Base-by-base conservation (phyloP, 2,113 vertebrate genomes). In the Myrmophylax atrothorax region DNA sequence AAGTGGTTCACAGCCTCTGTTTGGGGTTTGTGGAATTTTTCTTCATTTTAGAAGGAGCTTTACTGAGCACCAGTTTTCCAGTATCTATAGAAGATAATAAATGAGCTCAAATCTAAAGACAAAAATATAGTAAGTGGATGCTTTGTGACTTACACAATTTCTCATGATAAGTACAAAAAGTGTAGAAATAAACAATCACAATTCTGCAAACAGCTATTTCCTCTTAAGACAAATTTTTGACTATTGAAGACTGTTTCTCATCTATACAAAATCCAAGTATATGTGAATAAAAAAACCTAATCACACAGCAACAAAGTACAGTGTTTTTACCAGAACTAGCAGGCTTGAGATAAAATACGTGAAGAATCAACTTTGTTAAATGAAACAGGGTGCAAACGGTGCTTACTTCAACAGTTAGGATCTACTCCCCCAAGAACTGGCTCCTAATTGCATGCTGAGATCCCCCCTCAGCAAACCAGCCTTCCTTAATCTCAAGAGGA, bases 381-480 rank as follows among this genome's bases (percentile, higher is more conserved):
- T 20, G 33, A 84, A 83, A 77, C 42, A 47, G 0, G 0, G 7
- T 23, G 59, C 37, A 60, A 68, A 79, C 23, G 38, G 19, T 37
- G 9, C 16, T 63, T 29, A 37, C 12, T 79, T 72, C 26, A 79
- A n/a, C 20, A 50, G 13, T 8, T 59, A 33, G 7, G 11, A 38
- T 55, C 47, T 72, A 28, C 23, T 72, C 4, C 18, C 22, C n/a
- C 0, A 0, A 70, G 26, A 90, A 33, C 10, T 35, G 18, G 9
- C 1, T 58, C 22, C 6, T 18, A 64, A 1, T 73, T 68, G 83
- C 66, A 35, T 0, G 0, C 7, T 31, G 20, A 84, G 28, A 15
- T 49, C 5, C 4, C 0, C 3, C 9, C 3, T 1, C 25, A 29
- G 24, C 5, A 81, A 74, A 38, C 7, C 13, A 84, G 19, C 3